These are phyloP conservation scores for Hozukius guyotensis DNA, from an alignment of 2,797 vertebrate species.

Conservation along the genomic window DNA sequence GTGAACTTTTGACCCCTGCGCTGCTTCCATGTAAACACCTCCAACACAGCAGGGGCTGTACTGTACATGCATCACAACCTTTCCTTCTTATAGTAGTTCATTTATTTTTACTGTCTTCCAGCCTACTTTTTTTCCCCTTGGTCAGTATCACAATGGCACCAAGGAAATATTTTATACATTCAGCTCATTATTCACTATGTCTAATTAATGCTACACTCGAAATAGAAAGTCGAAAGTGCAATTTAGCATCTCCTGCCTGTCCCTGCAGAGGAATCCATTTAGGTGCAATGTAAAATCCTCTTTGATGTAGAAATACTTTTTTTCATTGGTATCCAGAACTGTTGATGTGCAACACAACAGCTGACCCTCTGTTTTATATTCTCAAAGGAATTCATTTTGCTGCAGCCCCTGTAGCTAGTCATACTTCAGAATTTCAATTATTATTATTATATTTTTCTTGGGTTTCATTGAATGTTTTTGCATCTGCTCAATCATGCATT, in stretches of 20 bases:
- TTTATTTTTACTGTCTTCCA: conserved; percentile 16
- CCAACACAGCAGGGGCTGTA: neutral
- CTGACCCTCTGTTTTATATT: conserved; percentile 50
- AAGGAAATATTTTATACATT: conserved; percentile 69
- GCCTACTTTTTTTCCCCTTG: neutral
- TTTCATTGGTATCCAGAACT: conserved; percentile 46
- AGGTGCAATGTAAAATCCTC: conserved; percentile 55
- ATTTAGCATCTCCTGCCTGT: conserved; percentile 60
- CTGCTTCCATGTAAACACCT: conserved; percentile 4
- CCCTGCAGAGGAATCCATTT: conserved; percentile 59
- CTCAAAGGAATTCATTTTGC: conserved; percentile 43
- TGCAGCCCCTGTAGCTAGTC: conserved; percentile 43
- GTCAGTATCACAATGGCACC: conserved; percentile 50
- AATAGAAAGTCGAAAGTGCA: conserved; percentile 60
- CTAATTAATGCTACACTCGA: conserved; percentile 73
- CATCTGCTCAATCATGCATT: neutral
- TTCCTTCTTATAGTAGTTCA: neutral
- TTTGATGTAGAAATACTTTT: conserved; percentile 63
- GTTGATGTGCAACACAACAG: conserved; percentile 56
- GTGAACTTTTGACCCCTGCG: neutral
- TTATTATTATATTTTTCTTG: conserved; percentile 20
- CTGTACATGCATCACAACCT: neutral
- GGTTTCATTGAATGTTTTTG: conserved; percentile 37
- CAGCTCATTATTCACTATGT: conserved; percentile 72
- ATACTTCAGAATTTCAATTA: conserved; percentile 39